Evolutionary conservation across 2,797 vertebrate species (phyloP).

Genomic region (Bradypodion pumilum): DNA sequence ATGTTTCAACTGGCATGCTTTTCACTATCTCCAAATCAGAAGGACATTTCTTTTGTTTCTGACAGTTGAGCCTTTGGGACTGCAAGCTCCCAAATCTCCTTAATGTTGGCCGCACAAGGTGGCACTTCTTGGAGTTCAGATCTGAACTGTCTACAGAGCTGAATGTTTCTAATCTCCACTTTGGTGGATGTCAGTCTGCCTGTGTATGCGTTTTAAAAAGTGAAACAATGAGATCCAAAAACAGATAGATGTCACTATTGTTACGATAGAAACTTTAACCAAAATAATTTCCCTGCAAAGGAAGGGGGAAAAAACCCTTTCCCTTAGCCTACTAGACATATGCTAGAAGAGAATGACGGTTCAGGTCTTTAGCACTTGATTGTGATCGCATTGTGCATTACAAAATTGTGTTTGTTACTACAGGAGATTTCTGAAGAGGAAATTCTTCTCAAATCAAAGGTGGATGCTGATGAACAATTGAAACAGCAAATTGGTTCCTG

Average conservation of each 20-base stretch:
- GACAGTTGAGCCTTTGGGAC: neutral
- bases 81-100: neutral
- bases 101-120: too few species aligned
- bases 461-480: neutral
- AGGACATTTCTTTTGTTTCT: too few species aligned
- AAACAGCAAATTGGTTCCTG: neutral
- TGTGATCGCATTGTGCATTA: slow-evolving; percentile 1
- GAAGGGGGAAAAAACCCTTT: neutral
- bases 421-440: neutral
- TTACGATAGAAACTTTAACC: neutral
- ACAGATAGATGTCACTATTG: neutral
- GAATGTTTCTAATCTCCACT: neutral
- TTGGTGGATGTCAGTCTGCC: too few species aligned
- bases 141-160: neutral
- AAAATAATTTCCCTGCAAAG: neutral
- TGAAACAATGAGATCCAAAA: neutral
- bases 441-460: neutral
- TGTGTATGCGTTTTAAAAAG: too few species aligned
- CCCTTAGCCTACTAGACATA: slow-evolving; percentile 3
- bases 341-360: slow-evolving; percentile 18
- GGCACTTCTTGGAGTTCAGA: neutral
- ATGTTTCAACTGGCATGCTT: too few species aligned
- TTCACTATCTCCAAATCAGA: too few species aligned
- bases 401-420: slow-evolving; percentile 16
- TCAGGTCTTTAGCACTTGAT: slow-evolving; percentile 6